phyloP scores from a whole-genome alignment of 2,888 invertebrate species.

The Napeogenes inachia region DNA sequence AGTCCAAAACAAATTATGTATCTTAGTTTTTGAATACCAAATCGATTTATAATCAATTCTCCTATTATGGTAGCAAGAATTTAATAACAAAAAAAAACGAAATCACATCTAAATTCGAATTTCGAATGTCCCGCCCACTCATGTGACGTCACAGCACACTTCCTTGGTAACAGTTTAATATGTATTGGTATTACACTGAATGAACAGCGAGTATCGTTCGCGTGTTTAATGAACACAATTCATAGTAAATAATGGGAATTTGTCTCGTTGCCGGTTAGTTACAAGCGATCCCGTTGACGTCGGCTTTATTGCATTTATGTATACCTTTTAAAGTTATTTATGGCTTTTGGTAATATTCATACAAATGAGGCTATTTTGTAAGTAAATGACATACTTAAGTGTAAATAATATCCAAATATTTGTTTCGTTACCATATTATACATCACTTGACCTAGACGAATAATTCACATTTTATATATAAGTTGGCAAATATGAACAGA shows the following conservation, averaged over 20 bases:
- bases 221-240: conserved; percentile 67
- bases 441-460: not conserved
- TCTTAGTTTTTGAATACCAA: too few relatives aligned
- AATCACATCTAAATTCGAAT: conserved; percentile 16
- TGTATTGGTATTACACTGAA: conserved; percentile 24
- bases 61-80: conserved; percentile 13
- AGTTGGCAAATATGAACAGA: not conserved
- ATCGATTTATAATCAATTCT: conserved; percentile 9
- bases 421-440: not conserved
- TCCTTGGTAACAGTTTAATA: not conserved
- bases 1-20: not conserved
- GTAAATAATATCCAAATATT: not conserved
- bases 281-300: conserved; percentile 56
- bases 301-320: conserved; percentile 35
- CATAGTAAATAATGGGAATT: conserved; percentile 64
- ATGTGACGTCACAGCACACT: conserved; percentile 6
- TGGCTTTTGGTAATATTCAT: conserved; percentile 11
- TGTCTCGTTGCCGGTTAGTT: conserved; percentile 67
- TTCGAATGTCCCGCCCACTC: conserved; percentile 14
- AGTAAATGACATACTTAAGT: not conserved
- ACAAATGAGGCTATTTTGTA: conserved; percentile 9
- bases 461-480: not conserved
- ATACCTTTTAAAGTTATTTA: conserved; percentile 8
- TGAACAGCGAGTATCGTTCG: conserved; percentile 48
- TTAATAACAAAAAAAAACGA: conserved; percentile 10